A percentile compares a stretch with the other conserved stretches of the same genome.
Evolutionary conservation across 2,888 invertebrate species (phyloP).

Genomic region (Teinopalpus imperialis): DNA sequence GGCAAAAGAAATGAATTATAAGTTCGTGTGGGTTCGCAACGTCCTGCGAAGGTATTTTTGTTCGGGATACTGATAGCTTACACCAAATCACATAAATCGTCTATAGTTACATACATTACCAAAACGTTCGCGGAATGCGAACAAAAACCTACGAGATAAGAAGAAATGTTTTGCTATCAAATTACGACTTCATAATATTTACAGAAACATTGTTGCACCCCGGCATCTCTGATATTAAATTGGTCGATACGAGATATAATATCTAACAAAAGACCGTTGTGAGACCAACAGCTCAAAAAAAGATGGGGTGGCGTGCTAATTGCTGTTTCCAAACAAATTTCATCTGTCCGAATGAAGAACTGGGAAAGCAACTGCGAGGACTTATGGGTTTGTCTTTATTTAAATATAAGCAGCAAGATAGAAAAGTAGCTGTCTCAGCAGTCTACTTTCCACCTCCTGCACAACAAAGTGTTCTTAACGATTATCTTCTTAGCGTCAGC

Average conservation of each 20-base stretch:
- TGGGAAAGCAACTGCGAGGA: constrained; percentile 1
- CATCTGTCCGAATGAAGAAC: constrained; percentile 5
- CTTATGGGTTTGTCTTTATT: neutral
- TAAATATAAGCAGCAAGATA: neutral
- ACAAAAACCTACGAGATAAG: neutral
- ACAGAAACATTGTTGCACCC: neutral
- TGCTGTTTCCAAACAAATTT: neutral
- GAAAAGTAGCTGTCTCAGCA: neutral
- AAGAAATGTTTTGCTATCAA: neutral
- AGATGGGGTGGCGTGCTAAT: neutral
- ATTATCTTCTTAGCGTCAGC: neutral
- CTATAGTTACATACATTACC: neutral
- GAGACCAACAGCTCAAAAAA: neutral
- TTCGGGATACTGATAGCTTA: neutral
- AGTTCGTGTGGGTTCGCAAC: too few species aligned
- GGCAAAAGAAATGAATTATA: neutral
- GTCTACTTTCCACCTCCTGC: neutral
- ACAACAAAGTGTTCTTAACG: neutral
- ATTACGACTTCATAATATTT: neutral
- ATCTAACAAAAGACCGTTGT: neutral
- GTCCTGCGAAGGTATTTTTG: neutral
- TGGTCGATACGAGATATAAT: neutral
- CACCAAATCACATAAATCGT: neutral
- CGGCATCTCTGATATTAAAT: too few species aligned
- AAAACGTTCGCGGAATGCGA: neutral